phyloP scores from a whole-genome alignment of 2,888 invertebrate species.

The Drosophila borborema region DNA sequence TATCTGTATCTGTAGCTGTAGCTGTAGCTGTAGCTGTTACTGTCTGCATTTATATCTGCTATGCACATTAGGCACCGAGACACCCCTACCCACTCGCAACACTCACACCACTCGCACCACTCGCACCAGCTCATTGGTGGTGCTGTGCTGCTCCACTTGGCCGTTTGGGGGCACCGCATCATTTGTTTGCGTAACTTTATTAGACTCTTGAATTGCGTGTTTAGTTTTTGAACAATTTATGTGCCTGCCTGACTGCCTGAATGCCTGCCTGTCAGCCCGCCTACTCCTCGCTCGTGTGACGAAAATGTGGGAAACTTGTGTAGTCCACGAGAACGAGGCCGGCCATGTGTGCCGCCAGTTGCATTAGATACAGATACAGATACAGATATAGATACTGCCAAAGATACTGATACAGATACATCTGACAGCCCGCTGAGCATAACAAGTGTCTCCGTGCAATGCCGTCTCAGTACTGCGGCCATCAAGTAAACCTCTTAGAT shows the following conservation, averaged over 20 bases:
- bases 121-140: slow-evolving; percentile 6
- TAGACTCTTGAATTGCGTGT: slow-evolving; percentile 79
- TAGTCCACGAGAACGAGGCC: slow-evolving; percentile 24
- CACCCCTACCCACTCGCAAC: slow-evolving; percentile 4
- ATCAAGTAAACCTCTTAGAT: background rate
- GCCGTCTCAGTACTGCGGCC: background rate
- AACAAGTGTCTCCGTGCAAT: slow-evolving; percentile 38
- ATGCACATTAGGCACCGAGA: slow-evolving; percentile 60
- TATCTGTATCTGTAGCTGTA: slow-evolving; percentile 47
- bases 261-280: slow-evolving; percentile 25
- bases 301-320: slow-evolving; percentile 74
- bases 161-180: slow-evolving; percentile 75
- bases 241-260: slow-evolving; percentile 33
- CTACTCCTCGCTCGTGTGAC: slow-evolving; percentile 38
- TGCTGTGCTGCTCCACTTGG: slow-evolving; percentile 69
- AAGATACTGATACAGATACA: slow-evolving; percentile 17
- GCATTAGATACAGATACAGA: slow-evolving; percentile 42
- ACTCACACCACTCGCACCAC: background rate
- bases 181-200: slow-evolving; percentile 83
- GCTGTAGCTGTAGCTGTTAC: slow-evolving; percentile 23
- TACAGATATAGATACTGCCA: slow-evolving; percentile 23
- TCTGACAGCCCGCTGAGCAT: slow-evolving; percentile 22
- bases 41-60: slow-evolving; percentile 58
- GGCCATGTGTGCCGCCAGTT: slow-evolving; percentile 58
- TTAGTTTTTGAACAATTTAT: slow-evolving; percentile 79